Evolutionary conservation across 2,113 vertebrate species (phyloP).

Genomic region (rabbit (Oryctolagus cuniculus)): DNA sequence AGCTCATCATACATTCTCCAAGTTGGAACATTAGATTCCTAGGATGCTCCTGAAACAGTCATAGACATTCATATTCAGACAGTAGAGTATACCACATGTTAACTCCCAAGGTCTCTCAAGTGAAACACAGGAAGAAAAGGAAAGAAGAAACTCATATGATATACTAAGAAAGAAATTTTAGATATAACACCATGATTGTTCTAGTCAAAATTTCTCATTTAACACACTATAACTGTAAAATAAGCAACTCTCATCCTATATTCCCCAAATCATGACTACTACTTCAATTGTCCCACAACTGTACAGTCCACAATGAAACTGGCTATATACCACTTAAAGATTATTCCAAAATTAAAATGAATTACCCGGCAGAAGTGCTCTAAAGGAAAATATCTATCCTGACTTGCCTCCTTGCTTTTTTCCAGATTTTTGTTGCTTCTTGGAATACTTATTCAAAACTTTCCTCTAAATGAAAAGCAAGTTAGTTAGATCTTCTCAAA

Average conservation of each 20-base stretch:
- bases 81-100: neutral
- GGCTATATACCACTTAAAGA: neutral
- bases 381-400: neutral
- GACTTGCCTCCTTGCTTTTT: neutral
- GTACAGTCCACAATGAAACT: neutral
- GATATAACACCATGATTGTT: neutral
- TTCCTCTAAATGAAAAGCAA: conserved; percentile 14
- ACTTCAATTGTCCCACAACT: neutral
- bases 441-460: neutral
- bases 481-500: neutral
- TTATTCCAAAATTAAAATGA: neutral
- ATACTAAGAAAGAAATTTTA: neutral
- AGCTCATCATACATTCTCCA: neutral
- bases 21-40: neutral
- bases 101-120: rapidly evolving
- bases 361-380: neutral
- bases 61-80: neutral
- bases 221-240: neutral
- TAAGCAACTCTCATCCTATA: neutral
- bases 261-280: neutral
- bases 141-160: too few relatives aligned
- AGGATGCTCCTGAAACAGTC: too few relatives aligned
- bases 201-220: neutral
- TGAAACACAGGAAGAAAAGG: neutral
- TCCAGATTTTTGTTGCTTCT: neutral